Percentiles rank a stretch among this genome's conserved stretches.
Conservation (phyloP, 2,888 invertebrate genomes). For the Drosophila setosimentum region DNA sequence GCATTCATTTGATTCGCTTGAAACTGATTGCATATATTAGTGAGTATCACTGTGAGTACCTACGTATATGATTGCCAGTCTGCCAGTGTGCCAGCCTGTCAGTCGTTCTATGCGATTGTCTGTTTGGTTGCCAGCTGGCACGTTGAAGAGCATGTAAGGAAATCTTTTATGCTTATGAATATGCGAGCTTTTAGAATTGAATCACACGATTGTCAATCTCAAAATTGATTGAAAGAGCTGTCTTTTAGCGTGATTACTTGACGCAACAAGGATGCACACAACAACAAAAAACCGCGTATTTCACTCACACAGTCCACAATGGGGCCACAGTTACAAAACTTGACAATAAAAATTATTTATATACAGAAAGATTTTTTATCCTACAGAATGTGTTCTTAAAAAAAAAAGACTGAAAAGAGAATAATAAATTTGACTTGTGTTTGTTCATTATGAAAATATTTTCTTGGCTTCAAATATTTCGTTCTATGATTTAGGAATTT, state of each 20-base stretch:
- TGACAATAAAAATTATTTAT: background rate
- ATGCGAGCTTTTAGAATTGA: conserved; percentile 55
- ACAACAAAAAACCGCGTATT: background rate
- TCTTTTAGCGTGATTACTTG: conserved; percentile 28
- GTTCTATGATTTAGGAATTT: too few relatives aligned
- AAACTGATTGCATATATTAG: conserved; percentile 72
- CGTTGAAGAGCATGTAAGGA: conserved; percentile 23
- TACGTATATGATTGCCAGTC: conserved; percentile 8
- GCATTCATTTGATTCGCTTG: conserved; percentile 67
- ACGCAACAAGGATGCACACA: conserved; percentile 10
- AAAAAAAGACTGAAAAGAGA: background rate
- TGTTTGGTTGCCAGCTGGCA: conserved; percentile 62
- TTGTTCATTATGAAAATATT: background rate
- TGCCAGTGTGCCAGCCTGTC: conserved; percentile 16
- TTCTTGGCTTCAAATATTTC: background rate
- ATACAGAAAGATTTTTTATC: background rate
- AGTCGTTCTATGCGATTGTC: conserved; percentile 48
- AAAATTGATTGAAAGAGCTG: conserved; percentile 56
- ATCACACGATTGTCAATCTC: conserved; percentile 63
- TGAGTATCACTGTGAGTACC: conserved; percentile 42
- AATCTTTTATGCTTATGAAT: conserved; percentile 76
- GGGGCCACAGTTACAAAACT: background rate
- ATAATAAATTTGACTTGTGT: background rate
- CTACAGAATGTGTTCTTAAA: background rate
- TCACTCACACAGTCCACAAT: conserved; percentile 1